Percentiles rank a stretch among this genome's conserved stretches.
These are phyloP conservation scores for Sclerurus mexicanus DNA, from an alignment of 2,113 vertebrate genomes.

Conservation along the genomic window DNA sequence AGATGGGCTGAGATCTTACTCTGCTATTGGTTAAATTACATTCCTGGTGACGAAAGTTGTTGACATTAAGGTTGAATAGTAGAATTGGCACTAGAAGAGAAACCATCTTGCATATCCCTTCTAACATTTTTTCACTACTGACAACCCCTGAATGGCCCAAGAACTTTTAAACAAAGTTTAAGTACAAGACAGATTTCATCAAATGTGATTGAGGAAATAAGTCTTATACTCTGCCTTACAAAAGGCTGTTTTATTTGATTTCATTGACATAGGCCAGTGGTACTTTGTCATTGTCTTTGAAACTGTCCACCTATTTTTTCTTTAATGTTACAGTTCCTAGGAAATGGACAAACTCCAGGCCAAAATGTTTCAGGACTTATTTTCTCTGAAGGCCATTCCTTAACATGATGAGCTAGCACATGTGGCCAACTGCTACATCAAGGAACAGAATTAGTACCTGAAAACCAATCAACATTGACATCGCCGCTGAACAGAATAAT, in stretches of 20 bases:
- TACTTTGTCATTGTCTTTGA: not conserved
- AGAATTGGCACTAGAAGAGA: not conserved
- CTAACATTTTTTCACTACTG: not conserved
- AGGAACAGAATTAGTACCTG: constrained; percentile 4
- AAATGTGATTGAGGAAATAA: not conserved
- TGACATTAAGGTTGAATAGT: not conserved
- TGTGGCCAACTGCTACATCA: not conserved
- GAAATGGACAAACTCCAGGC: not conserved
- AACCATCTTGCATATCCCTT: not conserved
- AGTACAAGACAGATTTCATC: not conserved
- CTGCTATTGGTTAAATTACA: not conserved
- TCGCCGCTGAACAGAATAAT: not conserved
- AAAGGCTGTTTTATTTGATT: not conserved
- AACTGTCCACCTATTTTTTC: not conserved
- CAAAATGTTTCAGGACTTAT: not conserved
- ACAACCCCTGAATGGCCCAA: not conserved
- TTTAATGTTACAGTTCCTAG: not conserved
- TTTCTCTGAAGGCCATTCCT: not conserved
- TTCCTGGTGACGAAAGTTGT: not conserved
- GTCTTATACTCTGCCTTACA: not conserved
- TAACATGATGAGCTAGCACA: not conserved
- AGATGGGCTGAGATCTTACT: not conserved
- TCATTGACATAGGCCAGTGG: not conserved
- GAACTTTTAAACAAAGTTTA: not conserved
- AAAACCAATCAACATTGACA: not conserved